Evolutionary conservation across 2,797 vertebrate species (phyloP).

Genomic region (Hybognathus amarus): DNA sequence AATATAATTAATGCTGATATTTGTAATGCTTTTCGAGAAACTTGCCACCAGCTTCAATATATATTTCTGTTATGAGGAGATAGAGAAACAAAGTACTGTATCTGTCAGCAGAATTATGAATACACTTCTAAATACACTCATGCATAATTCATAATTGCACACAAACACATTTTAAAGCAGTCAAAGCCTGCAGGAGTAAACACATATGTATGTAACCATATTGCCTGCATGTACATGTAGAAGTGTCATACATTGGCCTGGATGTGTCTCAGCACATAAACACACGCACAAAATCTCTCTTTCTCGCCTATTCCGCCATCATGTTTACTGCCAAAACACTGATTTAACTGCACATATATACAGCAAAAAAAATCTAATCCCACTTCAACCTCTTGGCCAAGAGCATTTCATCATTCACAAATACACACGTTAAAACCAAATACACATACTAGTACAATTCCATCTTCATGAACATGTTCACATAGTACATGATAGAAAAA

Average conservation of each 20-base stretch:
- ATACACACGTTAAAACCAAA: conserved; percentile 38
- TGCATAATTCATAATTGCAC: not conserved
- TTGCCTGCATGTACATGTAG: too few relatives aligned
- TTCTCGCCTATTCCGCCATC: not conserved
- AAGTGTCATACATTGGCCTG: not conserved
- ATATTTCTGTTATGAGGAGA: not conserved
- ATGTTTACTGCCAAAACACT: not conserved
- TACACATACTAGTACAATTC: not conserved
- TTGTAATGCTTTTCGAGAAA: not conserved
- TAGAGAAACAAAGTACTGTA: not conserved
- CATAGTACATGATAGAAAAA: not conserved
- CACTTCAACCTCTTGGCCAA: conserved; percentile 1
- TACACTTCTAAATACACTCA: not conserved
- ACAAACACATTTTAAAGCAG: conserved; percentile 7
- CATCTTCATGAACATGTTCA: conserved; percentile 8
- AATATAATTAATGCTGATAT: not conserved
- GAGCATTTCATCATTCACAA: conserved; percentile 30
- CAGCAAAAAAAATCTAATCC: conserved; percentile 2
- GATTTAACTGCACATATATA: conserved; percentile 38
- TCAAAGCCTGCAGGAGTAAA: not conserved
- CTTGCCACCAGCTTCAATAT: not conserved
- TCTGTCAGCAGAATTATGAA: conserved; percentile 2
- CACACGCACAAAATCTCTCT: not conserved
- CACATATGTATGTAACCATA: not conserved
- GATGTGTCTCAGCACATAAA: conserved; percentile 10